Evolutionary conservation across 2,888 invertebrate species (phyloP).

Genomic region (Metellina segmentata): DNA sequence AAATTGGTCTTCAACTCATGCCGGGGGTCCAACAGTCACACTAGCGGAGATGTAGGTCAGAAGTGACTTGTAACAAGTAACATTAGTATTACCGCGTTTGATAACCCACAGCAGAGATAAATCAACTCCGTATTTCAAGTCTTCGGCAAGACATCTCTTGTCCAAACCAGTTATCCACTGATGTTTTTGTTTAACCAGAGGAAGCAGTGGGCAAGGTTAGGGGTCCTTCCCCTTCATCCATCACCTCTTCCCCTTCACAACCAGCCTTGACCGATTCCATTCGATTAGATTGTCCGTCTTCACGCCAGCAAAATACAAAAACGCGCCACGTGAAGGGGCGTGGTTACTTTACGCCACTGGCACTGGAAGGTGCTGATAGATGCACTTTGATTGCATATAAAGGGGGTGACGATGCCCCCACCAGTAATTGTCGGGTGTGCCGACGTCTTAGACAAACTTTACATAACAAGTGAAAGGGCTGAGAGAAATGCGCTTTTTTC

Average conservation of each 20-base stretch:
- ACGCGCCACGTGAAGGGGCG: constrained; percentile 55
- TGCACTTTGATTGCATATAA: constrained; percentile 48
- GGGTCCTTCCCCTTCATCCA: constrained; percentile 32
- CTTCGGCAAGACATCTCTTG: constrained; percentile 34
- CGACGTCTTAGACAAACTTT: constrained; percentile 59
- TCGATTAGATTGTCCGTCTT: constrained; percentile 62
- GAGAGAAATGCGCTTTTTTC: background rate
- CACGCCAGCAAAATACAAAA: constrained; percentile 48
- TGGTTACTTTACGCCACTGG: constrained; percentile 57
- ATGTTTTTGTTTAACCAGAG: constrained; percentile 12
- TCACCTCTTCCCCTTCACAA: constrained; percentile 11
- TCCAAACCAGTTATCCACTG: constrained; percentile 61
- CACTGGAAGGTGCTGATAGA: constrained; percentile 57
- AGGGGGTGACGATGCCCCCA: constrained; percentile 38
- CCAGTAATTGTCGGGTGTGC: constrained; percentile 61
- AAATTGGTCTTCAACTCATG: background rate
- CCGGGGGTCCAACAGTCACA: background rate
- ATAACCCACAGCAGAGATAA: constrained; percentile 18
- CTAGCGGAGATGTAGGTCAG: constrained; percentile 13
- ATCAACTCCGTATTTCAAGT: constrained; percentile 33
- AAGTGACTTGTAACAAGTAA: constrained; percentile 32
- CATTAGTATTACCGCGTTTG: constrained; percentile 25
- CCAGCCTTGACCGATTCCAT: constrained; percentile 36
- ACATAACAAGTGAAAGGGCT: constrained; percentile 60
- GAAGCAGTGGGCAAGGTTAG: constrained; percentile 5